These are phyloP conservation scores for Sepiola atlantica DNA, from an alignment of 2,888 invertebrate genomes.

Conservation along the genomic window DNA sequence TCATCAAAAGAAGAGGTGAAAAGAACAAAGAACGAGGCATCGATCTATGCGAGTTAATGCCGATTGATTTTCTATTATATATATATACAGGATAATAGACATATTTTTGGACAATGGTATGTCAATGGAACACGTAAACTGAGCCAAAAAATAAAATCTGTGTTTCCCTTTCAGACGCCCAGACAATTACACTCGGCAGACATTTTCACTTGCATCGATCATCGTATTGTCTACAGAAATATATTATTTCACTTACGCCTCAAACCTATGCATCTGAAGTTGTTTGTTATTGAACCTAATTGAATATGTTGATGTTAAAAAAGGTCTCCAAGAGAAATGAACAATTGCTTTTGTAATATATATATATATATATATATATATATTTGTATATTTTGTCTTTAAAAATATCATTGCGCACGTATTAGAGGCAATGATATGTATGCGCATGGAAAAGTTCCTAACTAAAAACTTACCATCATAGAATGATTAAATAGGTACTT, in stretches of 20 bases:
- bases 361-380: too few species aligned
- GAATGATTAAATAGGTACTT: too few species aligned
- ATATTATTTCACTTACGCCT: neutral
- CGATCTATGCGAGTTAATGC: neutral
- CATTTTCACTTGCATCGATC: neutral
- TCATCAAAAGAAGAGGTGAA: neutral
- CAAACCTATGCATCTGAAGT: neutral
- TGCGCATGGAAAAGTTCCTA: too few species aligned
- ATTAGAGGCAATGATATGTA: too few species aligned
- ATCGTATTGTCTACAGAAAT: neutral
- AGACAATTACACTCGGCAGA: neutral
- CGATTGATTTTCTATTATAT: neutral
- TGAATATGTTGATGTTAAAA: too few species aligned
- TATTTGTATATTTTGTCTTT: too few species aligned
- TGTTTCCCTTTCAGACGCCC: neutral
- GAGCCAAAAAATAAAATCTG: neutral
- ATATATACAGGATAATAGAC: neutral
- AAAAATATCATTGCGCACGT: too few species aligned
- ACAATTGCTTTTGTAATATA: too few species aligned
- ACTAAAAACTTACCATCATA: too few species aligned
- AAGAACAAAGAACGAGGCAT: neutral
- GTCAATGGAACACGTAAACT: neutral
- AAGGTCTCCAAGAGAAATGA: too few species aligned
- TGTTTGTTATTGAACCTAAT: neutral
- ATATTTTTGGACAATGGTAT: neutral